Evolutionary conservation across 2,113 vertebrate genomes (phyloP).

Genomic region (Formicarius rufipectus): DNA sequence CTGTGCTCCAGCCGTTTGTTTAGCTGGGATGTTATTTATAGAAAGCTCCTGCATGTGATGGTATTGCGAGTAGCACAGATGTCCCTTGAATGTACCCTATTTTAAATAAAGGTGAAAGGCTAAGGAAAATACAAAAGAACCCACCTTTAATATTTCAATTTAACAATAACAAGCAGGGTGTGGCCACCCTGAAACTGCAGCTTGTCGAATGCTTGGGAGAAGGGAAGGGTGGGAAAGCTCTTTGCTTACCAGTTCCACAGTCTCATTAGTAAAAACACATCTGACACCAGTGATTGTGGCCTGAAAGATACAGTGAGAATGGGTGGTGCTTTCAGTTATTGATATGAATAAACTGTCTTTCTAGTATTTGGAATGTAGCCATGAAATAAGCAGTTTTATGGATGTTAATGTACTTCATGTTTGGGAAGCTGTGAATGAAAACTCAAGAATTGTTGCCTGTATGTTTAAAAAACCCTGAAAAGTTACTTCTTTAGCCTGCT

Average conservation of each 20-base stretch:
- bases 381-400: background rate
- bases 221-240: slow-evolving; percentile 75
- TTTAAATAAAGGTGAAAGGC: slow-evolving; percentile 64
- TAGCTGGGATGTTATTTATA: slow-evolving; percentile 55
- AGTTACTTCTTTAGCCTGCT: background rate
- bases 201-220: slow-evolving; percentile 66
- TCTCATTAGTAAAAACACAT: slow-evolving; percentile 49
- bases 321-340: slow-evolving; percentile 23
- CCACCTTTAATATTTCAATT: slow-evolving; percentile 60
- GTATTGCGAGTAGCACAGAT: slow-evolving; percentile 55
- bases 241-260: slow-evolving; percentile 55
- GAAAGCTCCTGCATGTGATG: slow-evolving; percentile 33
- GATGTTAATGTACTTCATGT: background rate
- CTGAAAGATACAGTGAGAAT: slow-evolving; percentile 18
- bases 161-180: slow-evolving; percentile 76
- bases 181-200: slow-evolving; percentile 15
- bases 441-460: background rate
- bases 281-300: slow-evolving; percentile 51
- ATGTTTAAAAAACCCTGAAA: background rate
- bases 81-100: slow-evolving; percentile 39
- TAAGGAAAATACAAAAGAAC: slow-evolving; percentile 45
- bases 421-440: slow-evolving; percentile 29
- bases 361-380: background rate
- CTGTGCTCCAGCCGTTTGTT: background rate
- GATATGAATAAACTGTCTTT: slow-evolving; percentile 35